A percentile compares a stretch with the other conserved stretches of the same genome.
phyloP scores from a whole-genome alignment of 2,888 invertebrate genomes.

The Apomyelois bistriatella region DNA sequence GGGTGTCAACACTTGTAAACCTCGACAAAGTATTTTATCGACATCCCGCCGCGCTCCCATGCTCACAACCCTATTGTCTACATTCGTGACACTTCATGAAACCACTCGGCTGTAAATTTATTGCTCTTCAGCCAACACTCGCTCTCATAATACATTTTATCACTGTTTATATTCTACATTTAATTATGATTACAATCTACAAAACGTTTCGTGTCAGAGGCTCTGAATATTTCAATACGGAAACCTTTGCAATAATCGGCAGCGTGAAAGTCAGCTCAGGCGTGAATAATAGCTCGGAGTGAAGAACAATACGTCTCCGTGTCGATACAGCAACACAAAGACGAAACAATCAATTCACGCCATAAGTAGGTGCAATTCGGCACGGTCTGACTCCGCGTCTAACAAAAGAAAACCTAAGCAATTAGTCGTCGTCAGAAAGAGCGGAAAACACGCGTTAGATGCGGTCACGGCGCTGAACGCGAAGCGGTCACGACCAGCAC shows the following conservation, averaged over 20 bases:
- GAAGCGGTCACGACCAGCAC: conserved; percentile 50
- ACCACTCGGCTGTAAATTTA: conserved; percentile 61
- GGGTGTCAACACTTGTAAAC: conserved; percentile 65
- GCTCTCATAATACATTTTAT: conserved; percentile 21
- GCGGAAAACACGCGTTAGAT: conserved; percentile 77
- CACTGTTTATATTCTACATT: conserved; percentile 17
- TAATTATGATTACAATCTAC: conserved; percentile 25
- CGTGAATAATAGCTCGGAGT: conserved; percentile 68
- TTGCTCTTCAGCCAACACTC: conserved; percentile 38
- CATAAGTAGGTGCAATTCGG: conserved; percentile 78
- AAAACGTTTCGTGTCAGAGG: conserved; percentile 31
- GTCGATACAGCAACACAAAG: conserved; percentile 76
- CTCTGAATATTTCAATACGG: conserved; percentile 59
- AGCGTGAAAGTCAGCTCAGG: conserved; percentile 70
- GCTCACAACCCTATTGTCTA: conserved; percentile 63
- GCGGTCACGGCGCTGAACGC: conserved; percentile 67
- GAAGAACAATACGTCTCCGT: conserved; percentile 73
- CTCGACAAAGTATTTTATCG: conserved; percentile 72
- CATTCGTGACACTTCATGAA: conserved; percentile 68
- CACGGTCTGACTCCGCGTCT: conserved; percentile 74
- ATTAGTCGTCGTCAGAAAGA: conserved; percentile 80
- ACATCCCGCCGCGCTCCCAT: conserved; percentile 48
- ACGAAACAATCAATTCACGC: conserved; percentile 78
- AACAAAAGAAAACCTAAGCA: conserved; percentile 80
- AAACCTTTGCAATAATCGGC: conserved; percentile 67